Conservation (phyloP, 2,888 invertebrate genomes). For the Oegoconia quadripuncta region DNA sequence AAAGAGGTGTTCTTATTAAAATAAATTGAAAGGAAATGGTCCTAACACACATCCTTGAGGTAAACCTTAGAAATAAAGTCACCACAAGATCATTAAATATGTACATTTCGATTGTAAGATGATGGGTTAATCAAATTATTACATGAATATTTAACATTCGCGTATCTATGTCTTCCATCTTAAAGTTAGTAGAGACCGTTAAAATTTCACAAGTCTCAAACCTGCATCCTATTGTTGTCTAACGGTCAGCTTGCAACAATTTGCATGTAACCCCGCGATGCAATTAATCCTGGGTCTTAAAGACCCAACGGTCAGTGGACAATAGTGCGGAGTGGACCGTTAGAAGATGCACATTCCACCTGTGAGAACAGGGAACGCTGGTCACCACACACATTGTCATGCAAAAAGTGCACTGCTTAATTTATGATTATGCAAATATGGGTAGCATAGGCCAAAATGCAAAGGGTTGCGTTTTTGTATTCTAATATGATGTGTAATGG, state of each 20-base stretch:
- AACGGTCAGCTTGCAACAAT: constrained; percentile 15
- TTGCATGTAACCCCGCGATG: constrained; percentile 24
- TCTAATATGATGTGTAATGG: constrained; percentile 25
- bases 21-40: too few species aligned
- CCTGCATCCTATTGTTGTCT: constrained; percentile 10
- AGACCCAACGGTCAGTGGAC: constrained; percentile 44
- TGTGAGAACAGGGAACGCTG: constrained; percentile 50
- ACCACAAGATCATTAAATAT: constrained; percentile 9
- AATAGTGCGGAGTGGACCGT: constrained; percentile 42
- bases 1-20: too few species aligned
- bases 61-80: background rate
- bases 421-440: constrained; percentile 61
- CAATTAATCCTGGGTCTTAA: constrained; percentile 32
- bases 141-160: too few species aligned
- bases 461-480: constrained; percentile 42
- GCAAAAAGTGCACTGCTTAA: constrained; percentile 53
- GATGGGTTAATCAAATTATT: too few species aligned
- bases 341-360: constrained; percentile 54
- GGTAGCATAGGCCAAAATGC: constrained; percentile 31
- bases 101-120: too few species aligned
- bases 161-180: too few species aligned
- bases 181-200: constrained; percentile 11
- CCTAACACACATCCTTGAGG: background rate
- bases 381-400: constrained; percentile 44
- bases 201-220: constrained; percentile 11